Evolutionary conservation across 2,888 invertebrate genomes (phyloP), one percentile per base, ranked within the genome.

Genomic region (Sarcophaga variegata): DNA sequence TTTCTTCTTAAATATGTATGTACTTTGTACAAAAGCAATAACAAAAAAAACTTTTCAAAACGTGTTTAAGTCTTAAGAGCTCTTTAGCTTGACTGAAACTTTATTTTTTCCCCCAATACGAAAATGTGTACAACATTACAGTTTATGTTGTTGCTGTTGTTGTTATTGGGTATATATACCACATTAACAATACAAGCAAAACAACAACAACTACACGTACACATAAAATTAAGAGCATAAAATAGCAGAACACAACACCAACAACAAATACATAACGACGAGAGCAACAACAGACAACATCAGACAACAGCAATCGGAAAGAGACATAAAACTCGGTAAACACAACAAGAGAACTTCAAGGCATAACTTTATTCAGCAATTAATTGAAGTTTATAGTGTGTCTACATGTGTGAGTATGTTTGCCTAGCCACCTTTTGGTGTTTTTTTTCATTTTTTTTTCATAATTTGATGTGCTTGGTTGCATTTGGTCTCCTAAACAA

Each of bases 1-100:
- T n/a, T 84, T 79, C 47, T 80, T 45, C 8, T 67, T 64, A 75
- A 27, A 62, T 54, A 54, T 54, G 37, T 37, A 63, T 77, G 20
- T 75, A 45, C 69, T 81, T 74, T 79, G 59, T 60, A 88, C 75
- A 84, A 86, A 54, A 87, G 78, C 83, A 87, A 54, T 54, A 54
- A 83, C 88, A 89, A 85, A 86, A 88, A 88, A 88, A 86, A 87
- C 63, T 71, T 88, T 82, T 78, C 25, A 88, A 87, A 81, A 88
- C 91, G 92, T 91, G 92, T 92, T 91, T 91, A 92, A 91, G 90
- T 92, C 90, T 89, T 90, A 90, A 91, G 93, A 93, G 92, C 91
- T 91, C 90, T 91, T 91, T 90, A 92, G 90, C 84, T 81, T 85
- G 76, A 84, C 84, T 85, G 81, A 85, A 85, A 80, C 71, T 81